These are phyloP conservation scores for Nymphalis polychloros DNA, from an alignment of 2,888 invertebrate species.

Conservation along the genomic window DNA sequence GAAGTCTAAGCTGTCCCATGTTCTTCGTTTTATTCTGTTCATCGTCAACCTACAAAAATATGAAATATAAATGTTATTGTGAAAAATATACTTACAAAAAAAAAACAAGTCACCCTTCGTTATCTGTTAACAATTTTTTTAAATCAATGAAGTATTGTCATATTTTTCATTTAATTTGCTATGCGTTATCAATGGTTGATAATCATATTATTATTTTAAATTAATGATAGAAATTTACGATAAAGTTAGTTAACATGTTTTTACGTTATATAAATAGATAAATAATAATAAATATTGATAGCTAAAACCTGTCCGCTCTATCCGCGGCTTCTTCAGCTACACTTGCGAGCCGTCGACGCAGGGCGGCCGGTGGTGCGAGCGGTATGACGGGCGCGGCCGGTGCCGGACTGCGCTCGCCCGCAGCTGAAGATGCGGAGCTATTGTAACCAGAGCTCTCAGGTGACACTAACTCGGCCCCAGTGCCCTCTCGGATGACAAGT, in stretches of 20 bases:
- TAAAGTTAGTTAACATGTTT: no score
- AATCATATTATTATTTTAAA: no score
- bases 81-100: background rate
- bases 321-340: conserved; percentile 87
- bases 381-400: conserved; percentile 63
- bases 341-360: conserved; percentile 85
- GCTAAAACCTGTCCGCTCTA: conserved; percentile 77
- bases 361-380: conserved; percentile 82
- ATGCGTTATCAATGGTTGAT: no score
- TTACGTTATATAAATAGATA: no score
- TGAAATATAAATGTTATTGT: background rate
- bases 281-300: background rate
- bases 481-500: conserved; percentile 88
- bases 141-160: no score
- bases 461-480: conserved; percentile 89
- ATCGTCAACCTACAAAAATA: conserved; percentile 65
- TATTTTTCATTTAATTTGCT: no score
- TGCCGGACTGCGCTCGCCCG: conserved; percentile 85
- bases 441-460: conserved; percentile 92
- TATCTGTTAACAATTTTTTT: no score
- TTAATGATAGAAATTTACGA: no score
- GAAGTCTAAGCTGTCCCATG: conserved; percentile 84
- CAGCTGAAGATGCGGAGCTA: conserved; percentile 91
- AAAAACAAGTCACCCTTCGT: no score
- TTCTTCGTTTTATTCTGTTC: conserved; percentile 74